Percentiles rank a stretch among this genome's conserved stretches.
Evolutionary conservation across 2,797 vertebrate species (phyloP).

Genomic region (Taeniopygia guttata): DNA sequence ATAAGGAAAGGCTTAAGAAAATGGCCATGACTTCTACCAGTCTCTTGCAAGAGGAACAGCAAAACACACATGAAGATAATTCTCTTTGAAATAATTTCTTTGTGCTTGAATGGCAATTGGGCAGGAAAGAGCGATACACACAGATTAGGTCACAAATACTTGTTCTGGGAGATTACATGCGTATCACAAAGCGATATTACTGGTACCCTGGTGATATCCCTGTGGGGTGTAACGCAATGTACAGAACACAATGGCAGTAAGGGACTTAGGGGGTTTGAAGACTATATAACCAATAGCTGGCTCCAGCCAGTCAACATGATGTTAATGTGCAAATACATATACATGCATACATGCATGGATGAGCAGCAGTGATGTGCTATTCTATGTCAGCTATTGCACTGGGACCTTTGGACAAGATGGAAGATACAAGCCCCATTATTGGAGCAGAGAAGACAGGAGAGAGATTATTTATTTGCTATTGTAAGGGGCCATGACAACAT

Average conservation of each 20-base stretch:
- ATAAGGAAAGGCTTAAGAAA: not conserved
- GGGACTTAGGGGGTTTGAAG: not conserved
- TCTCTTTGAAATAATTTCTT: not conserved
- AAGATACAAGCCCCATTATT: not conserved
- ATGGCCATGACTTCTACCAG: not conserved
- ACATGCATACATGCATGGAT: conserved; percentile 6
- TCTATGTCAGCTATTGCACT: not conserved
- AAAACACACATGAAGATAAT: not conserved
- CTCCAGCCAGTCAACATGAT: not conserved
- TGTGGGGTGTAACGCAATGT: not conserved
- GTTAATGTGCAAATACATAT: conserved; percentile 23
- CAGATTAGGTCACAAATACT: not conserved
- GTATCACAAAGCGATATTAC: not conserved
- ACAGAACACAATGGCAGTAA: not conserved
- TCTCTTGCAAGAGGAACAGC: not conserved
- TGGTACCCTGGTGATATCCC: not conserved
- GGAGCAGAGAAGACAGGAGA: not conserved
- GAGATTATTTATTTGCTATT: not conserved
- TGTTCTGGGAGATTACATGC: not conserved
- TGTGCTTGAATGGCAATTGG: not conserved
- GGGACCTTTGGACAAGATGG: not conserved
- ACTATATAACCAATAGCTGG: not conserved
- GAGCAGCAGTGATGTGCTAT: not conserved
- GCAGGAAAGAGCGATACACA: not conserved
- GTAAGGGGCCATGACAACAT: not conserved